Evolutionary conservation across 2,797 vertebrate genomes (phyloP).

Genomic region (Dromococcyx pavoninus): DNA sequence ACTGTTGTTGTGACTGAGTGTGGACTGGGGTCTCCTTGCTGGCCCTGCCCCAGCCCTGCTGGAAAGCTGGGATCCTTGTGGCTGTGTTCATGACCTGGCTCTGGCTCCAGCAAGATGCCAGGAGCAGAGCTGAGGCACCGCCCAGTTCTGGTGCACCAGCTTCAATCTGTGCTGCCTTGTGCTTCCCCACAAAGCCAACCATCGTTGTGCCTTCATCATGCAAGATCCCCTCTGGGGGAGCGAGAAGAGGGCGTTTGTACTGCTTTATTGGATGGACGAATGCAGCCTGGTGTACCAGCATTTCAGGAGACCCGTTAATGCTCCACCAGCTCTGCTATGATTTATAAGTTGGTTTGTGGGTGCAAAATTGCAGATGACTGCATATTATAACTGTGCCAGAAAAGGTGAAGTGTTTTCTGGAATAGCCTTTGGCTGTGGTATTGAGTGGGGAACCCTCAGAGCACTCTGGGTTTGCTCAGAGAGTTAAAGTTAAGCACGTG

Average conservation of each 20-base stretch:
- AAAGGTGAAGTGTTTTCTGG: not conserved
- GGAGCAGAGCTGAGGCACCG: not conserved
- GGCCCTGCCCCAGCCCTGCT: not conserved
- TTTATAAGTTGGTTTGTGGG: not conserved
- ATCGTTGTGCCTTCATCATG: not conserved
- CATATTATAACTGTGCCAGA: fast-evolving
- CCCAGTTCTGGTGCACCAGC: not conserved
- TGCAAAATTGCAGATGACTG: not conserved
- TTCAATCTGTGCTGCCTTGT: fast-evolving
- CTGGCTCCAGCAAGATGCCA: not conserved
- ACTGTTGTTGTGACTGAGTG: not conserved
- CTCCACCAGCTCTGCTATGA: not conserved
- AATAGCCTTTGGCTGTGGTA: not conserved
- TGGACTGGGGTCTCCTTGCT: not conserved
- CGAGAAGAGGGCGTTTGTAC: not conserved
- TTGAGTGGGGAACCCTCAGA: not conserved
- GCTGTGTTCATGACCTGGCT: not conserved
- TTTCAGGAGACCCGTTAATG: not conserved
- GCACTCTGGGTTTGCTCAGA: not conserved
- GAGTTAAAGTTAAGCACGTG: not conserved
- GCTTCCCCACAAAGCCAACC: not conserved
- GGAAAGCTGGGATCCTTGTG: not conserved
- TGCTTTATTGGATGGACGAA: not conserved
- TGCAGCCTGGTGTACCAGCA: not conserved
- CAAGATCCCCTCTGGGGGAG: fast-evolving